Conservation (phyloP, 2,113 vertebrate genomes). For the Mormoops blainvillei region DNA sequence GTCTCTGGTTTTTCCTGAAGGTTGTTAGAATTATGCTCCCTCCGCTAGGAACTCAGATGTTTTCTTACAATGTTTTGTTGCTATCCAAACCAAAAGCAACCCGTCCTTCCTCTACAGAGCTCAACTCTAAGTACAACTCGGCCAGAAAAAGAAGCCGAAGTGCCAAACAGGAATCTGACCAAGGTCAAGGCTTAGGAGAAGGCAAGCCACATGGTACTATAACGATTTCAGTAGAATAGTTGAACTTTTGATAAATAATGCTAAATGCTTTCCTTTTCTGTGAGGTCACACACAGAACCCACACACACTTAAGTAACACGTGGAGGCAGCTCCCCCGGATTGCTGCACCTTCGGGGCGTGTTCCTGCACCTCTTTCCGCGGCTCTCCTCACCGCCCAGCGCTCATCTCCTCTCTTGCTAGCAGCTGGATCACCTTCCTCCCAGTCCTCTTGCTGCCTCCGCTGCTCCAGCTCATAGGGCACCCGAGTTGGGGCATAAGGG, state of each 20-base stretch:
- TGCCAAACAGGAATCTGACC: background rate
- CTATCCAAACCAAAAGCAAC: background rate
- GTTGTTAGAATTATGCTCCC: background rate
- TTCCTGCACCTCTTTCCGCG: background rate
- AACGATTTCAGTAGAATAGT: background rate
- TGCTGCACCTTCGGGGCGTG: background rate
- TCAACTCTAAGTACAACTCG: background rate
- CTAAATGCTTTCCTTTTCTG: background rate
- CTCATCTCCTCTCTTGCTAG: background rate
- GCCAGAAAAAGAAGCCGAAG: background rate
- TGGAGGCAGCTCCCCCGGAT: background rate
- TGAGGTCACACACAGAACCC: background rate
- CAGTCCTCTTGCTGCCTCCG: background rate
- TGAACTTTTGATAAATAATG: background rate
- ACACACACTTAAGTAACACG: background rate
- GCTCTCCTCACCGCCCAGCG: background rate
- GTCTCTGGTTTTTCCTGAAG: background rate
- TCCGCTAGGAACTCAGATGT: background rate
- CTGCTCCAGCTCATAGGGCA: background rate
- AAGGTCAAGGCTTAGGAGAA: background rate
- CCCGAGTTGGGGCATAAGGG: too few species aligned
- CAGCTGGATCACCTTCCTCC: background rate
- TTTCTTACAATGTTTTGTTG: background rate
- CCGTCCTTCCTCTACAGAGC: background rate
- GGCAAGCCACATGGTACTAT: background rate